Evolutionary conservation across 53 echinoderm and acorn worm genomes (phyloP).

Genomic region (Echinarachnius parma): DNA sequence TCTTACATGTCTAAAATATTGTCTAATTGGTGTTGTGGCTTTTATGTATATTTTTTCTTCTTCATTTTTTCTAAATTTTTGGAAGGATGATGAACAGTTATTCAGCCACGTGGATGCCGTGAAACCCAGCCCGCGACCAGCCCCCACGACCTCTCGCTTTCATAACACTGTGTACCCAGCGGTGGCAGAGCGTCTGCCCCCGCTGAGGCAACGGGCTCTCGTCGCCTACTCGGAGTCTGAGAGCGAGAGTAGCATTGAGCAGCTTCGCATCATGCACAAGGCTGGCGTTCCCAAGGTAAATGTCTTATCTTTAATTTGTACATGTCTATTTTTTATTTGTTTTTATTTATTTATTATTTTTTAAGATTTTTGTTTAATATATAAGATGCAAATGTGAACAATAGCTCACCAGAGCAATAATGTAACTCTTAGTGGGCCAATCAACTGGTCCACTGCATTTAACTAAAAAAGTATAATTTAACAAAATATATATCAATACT

Average conservation of each 20-base stretch:
- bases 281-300: conserved; percentile 45
- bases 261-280: conserved; percentile 26
- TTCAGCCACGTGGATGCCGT: conserved; percentile 24
- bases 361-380: no score
- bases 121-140: conserved; percentile 6
- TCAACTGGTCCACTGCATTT: no score
- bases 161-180: conserved; percentile 11
- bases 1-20: no score
- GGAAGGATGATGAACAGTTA: conserved; percentile 9
- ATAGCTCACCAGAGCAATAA: no score
- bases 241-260: conserved; percentile 22
- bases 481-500: no score
- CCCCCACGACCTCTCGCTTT: neutral
- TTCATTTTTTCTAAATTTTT: neutral
- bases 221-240: conserved; percentile 34
- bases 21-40: no score
- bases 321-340: no score
- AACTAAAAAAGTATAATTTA: no score
- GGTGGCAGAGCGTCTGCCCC: conserved; percentile 10
- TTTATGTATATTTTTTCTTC: neutral
- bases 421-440: no score
- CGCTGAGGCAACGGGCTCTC: conserved; percentile 16
- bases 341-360: no score
- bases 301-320: no score
- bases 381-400: no score